Conservation (phyloP, 2,113 vertebrate species). For the Salvelinus namaycush region DNA sequence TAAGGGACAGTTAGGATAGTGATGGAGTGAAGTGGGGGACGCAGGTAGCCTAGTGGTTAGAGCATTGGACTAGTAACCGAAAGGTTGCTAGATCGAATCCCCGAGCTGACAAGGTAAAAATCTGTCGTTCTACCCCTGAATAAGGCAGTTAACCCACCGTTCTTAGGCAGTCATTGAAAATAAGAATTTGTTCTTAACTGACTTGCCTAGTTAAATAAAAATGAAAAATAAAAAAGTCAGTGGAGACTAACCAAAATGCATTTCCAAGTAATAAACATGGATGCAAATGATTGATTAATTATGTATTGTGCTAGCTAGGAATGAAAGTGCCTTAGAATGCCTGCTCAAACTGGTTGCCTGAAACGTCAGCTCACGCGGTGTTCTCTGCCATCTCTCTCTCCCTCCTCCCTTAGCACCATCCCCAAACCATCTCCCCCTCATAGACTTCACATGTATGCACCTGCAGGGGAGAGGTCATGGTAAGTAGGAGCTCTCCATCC, state of each 20-base stretch:
- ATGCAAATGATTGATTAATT: not conserved
- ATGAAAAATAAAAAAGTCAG: too few species aligned
- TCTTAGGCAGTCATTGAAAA: too few species aligned
- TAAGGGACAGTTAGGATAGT: not conserved
- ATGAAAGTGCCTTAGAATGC: not conserved
- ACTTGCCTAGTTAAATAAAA: too few species aligned
- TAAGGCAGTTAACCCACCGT: too few species aligned
- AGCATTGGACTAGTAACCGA: too few species aligned
- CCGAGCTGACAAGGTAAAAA: too few species aligned
- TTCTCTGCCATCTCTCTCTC: conserved; percentile 28
- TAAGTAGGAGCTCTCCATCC: conserved; percentile 79
- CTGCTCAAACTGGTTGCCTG: too few species aligned
- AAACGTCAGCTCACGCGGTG: conserved; percentile 50
- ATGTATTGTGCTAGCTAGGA: not conserved
- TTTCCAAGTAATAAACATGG: not conserved
- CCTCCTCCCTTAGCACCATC: conserved; percentile 78
- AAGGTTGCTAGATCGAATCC: too few species aligned
- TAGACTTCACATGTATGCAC: conserved; percentile 99
- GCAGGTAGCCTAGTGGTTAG: too few species aligned
- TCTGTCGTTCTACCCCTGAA: too few species aligned
- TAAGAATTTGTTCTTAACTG: too few species aligned
- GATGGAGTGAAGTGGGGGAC: not conserved
- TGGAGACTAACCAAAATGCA: too few species aligned
- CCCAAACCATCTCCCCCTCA: conserved; percentile 92
- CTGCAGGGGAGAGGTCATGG: conserved; percentile 94